Evolutionary conservation across 2,113 vertebrate species (phyloP), one percentile per base, ranked within the genome.

Genomic region (Paradoxurus hermaphroditus): DNA sequence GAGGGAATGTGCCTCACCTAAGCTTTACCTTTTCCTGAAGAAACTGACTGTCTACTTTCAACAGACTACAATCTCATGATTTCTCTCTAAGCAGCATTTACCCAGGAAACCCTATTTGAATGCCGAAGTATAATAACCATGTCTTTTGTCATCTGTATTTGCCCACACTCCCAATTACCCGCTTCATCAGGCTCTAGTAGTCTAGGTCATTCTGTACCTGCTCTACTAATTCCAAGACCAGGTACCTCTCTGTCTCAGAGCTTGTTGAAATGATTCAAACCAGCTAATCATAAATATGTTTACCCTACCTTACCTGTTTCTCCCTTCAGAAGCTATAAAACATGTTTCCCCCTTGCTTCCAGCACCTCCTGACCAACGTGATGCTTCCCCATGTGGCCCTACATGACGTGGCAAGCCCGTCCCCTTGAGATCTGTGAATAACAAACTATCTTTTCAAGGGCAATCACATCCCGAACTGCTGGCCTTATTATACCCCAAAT

Each of bases 331-430:
- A 91, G 9, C 23, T 18, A 4, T 23, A 41, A 12, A 72, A 18
- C 41, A 46, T 31, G 73, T 46, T 77, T 46, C 27, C 41, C 27
- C 41, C 41, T 29, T 44, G 72, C 41, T 75, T 75, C 41, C 41
- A 46, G 14, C 15, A 46, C 7, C 31, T 62, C 34, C 14, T 34
- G 39, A 49, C 7, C 5, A 21, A 53, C 5, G 5, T 77, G 41
- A 3, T 18, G 18, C 31, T 31, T 79, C 15, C 19, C 41, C 1
- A 0, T 4, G 18, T 27, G 18, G 4, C 36, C 36, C 11, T 14
- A 16, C 34, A 10, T 15, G 73, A 13, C 2, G 1, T 21, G 39
- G 21, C 3, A 0, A 27, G 19, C 7, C 15, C 67, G 56, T 31
- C 23, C 65, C 51, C 82, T 23, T 53, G 23, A 63, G 16, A 73